These are phyloP conservation scores for Psittacara wagleri DNA, from an alignment of 2,113 vertebrate species.

Conservation along the genomic window DNA sequence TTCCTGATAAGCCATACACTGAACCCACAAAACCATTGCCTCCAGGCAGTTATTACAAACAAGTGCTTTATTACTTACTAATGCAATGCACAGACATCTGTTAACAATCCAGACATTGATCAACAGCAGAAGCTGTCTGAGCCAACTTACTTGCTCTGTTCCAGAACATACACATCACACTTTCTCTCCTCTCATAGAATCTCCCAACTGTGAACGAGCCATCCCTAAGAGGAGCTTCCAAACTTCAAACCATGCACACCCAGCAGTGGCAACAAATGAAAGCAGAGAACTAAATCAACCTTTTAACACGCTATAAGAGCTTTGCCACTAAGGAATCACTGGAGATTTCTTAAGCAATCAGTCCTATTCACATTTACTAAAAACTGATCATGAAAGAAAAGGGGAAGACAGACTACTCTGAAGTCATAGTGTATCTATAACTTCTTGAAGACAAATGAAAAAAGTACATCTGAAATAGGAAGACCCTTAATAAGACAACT, in stretches of 20 bases:
- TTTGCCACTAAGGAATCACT: background rate
- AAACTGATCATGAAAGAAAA: background rate
- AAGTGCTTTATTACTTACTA: constrained; percentile 21
- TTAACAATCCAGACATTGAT: constrained; percentile 1
- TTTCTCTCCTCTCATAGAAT: background rate
- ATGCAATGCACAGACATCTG: constrained; percentile 27
- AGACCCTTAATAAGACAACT: background rate
- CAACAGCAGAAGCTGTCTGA: background rate
- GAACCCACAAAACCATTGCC: background rate
- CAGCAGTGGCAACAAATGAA: background rate
- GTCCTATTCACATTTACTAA: background rate
- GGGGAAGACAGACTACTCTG: background rate
- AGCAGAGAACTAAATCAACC: background rate
- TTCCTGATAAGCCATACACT: background rate
- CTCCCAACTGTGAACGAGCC: background rate
- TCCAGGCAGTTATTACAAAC: background rate
- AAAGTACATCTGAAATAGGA: background rate
- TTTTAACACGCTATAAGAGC: background rate
- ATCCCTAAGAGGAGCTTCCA: background rate
- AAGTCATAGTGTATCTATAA: background rate
- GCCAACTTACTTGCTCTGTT: background rate
- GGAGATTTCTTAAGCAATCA: background rate
- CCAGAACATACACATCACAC: background rate
- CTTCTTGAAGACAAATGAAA: background rate
- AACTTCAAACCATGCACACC: background rate